Percentiles rank a stretch among this genome's conserved stretches.
These are phyloP conservation scores for Phyllotreta cruciferae DNA, from an alignment of 2,888 invertebrate species.

Conservation along the genomic window DNA sequence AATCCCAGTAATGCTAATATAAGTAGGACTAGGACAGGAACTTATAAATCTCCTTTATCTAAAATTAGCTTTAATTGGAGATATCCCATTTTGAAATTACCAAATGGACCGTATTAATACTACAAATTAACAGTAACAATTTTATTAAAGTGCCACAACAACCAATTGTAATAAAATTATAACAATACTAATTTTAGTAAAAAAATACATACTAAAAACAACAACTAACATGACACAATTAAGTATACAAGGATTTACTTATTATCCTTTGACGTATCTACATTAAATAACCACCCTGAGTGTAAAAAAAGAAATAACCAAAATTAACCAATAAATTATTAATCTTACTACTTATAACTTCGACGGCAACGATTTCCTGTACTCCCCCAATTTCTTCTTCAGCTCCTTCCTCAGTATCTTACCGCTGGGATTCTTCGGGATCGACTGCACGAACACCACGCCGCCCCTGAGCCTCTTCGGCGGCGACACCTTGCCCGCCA, in stretches of 20 bases:
- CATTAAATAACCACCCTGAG: no score
- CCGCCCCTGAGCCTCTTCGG: constrained; percentile 79
- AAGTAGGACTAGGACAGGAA: constrained; percentile 10
- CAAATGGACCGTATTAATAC: not conserved
- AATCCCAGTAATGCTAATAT: constrained; percentile 21
- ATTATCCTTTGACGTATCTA: no score
- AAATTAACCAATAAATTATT: not conserved
- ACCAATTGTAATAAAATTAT: no score
- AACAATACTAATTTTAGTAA: no score
- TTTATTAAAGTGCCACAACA: no score
- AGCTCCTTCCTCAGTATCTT: constrained; percentile 63
- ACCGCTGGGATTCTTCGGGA: constrained; percentile 63
- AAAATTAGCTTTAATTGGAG: constrained; percentile 20
- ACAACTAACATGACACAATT: no score
- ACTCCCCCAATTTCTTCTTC: constrained; percentile 40
- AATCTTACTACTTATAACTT: constrained; percentile 49
- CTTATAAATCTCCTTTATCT: constrained; percentile 15
- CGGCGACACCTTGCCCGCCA: constrained; percentile 68
- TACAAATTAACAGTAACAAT: no score
- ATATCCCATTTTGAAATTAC: constrained; percentile 6
- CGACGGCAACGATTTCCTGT: constrained; percentile 45
- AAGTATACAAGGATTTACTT: not conserved
- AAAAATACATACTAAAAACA: no score
- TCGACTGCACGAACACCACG: constrained; percentile 61
- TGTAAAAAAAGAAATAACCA: no score